Base-by-base conservation (phyloP, 1,140 invertebrate species). In the Drosophila repletoides region DNA sequence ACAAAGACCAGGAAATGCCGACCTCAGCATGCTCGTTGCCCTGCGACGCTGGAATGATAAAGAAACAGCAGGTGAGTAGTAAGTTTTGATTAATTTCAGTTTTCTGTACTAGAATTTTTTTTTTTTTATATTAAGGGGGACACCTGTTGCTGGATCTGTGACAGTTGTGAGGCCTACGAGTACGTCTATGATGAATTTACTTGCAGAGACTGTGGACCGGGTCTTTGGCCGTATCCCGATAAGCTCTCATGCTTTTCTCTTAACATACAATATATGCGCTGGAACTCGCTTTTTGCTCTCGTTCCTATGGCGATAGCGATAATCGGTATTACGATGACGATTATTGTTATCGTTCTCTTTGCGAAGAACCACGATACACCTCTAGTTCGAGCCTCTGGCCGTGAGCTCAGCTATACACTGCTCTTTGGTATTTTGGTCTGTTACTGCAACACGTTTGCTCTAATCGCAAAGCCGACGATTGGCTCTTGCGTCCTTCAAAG, bases 341-440 rank as follows among this genome's bases (percentile, higher is more conserved):
- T 94, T 3, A 91, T 92, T 7, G 93, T 95, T 0, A 93, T 92
- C 2, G 90, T 92, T 0, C 89, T 95, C 7, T 93, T 96, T 87
- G 93, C 95, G 75, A 92, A 91, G 0, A 93, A 95, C 80, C 93
- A 95, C 48, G 92, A 95, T 65, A 97, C 96, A 0, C 95, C 96
- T 2, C 92, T 97, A 9, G 94, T 97, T 1, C 94, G 95, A 88
- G 96, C 96, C 0, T 95, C 95, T 0, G 95, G 95, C 1, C 89
- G 96, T 46, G 96, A 97, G 79, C 91, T 97, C 0, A 96, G 95
- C 79, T 95, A 96, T 83, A 94, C 94, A 36, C 93, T 96, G 36
- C 90, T 96, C 90, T 90, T 92, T 91, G 91, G 91, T 0, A 92
- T 92, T 72, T 81, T 90, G 2, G 65, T 92, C 3, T 92, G 92